Base-by-base conservation (phyloP, 2,797 vertebrate genomes). In the Alcedo quadribrachys region DNA sequence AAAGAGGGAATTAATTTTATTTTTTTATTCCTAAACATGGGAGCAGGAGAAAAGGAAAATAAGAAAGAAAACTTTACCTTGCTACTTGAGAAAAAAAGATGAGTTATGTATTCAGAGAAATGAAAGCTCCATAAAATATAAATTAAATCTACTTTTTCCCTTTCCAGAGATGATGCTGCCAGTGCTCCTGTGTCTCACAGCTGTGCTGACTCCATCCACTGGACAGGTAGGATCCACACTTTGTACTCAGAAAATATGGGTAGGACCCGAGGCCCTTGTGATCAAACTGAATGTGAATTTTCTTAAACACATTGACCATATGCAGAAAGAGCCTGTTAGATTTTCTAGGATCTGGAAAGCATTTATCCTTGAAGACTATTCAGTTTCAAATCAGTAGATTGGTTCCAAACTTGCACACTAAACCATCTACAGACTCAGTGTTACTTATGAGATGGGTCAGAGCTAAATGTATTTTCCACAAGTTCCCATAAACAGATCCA, bases 131-230 rank as follows among this genome's bases (percentile, higher is more conserved):
- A 0, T 21, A 12, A 68, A 88, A 83, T 51, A n/a, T 7, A 11
- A 51, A 32, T 9, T 37, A 77, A 66, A 62, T 60, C 8, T 4
- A 85, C n/a, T 63, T 80, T 50, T 91, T 42, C 15, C 10, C 19
- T 88, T 94, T 86, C 42, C 90, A 97, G 93, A 60, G 48, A 97
- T 98, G 97, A 61, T 91, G 16, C 58, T 93, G 19, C 25, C 84
- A 4, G n/a, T 80, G 28, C 12, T 95, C 40, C 48, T 97, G 53
- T 89, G 92, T 53, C 71, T 97, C 17, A 16, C 58, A 71, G 37
- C 60, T 74, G 25, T 81, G 27, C 33, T 96, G 24, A 19, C 84
- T 84, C 42, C 24, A 1, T 92, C 73, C 20, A 30, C 28, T 69
- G 87, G 40, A 81, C 1, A 94, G 96, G 97, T 97, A 96, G 19